Base-by-base conservation (phyloP, 2,888 invertebrate species). In the Athalia circularis region DNA sequence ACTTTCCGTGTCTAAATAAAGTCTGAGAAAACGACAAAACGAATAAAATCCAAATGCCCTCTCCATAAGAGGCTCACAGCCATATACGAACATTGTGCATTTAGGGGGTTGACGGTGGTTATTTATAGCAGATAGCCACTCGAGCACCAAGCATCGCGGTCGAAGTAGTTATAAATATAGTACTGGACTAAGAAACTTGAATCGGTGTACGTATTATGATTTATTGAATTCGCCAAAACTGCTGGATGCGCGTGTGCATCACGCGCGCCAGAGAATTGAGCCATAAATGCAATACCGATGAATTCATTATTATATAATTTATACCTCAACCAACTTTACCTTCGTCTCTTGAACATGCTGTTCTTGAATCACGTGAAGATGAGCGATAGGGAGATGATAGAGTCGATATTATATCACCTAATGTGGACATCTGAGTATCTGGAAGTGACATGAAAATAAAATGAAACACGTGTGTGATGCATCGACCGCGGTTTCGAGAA, bases 401-500 rank as follows among this genome's bases (percentile, higher is more conserved):
- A 29, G 29, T 29, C 29, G 29, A 29, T 29, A 29, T 29, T 29
- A 29, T 2, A 68, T 68, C 15, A 4, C 15, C 13, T 59, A 70
- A 70, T 45, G 68, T 70, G 57, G 9, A 43, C 54, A 43, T 8
- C 29, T 4, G 1, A 59, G 6, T 57, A 13, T 57, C 13, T n/a
- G 8, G 9, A 43, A 3, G 11, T 52, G 57, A 70, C 52, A 52
- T 65, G 65, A 13, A 48, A 9, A 5, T 68, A 11, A 68, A 7
- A 68, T n/a, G 29, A 11, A 68, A 67, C 29, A 52, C 52, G 67
- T 52, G 67, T 67, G 11, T 67, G 67, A 52, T 11, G 50, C 52
- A 67, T 67, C 70, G 57, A 70, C 43, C 7, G 54, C 45, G 54
- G 43, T 50, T 70, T 13, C 59, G n/a, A n/a, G 13, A 52, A 45